Base-by-base conservation (phyloP, 2,888 invertebrate species). In the Embidobia sp. region DNA sequence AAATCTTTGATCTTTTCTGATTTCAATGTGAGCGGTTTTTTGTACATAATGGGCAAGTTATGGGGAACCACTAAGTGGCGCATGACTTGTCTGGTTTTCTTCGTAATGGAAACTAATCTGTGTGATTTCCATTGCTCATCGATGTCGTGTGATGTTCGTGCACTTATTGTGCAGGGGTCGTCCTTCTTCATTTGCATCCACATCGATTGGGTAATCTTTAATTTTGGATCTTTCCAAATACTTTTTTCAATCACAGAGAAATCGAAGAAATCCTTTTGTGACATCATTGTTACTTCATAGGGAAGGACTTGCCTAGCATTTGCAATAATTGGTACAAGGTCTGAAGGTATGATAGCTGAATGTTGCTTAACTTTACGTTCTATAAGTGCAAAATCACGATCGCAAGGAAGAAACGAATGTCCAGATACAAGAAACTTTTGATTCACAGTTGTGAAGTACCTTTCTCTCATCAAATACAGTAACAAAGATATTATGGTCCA, bases 1-100 rank as follows among this genome's bases (percentile, higher is more conserved):
- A 49, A 22, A 49, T 49, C 49, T 15, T 15, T 15, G 1, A 29
- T 27, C 16, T 31, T 49, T 31, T 49, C 49, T n/a, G 29, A 1
- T 27, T 49, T 49, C 16, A 49, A 18, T 15, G 4, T 4, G 5
- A 49, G 19, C 1, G 29, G 49, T 15, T 49, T 29, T 8, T 8
- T 16, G 15, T 49, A 49, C 31, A 33, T 16, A 1, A 31, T 4
- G 16, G 49, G 49, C n/a, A 29, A 10, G 7, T 5, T 6, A 26
- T 15, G 10, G 10, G 49, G 49, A 27, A 48, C 22, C 22, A 22
- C 22, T 6, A 22, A 6, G 6, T 22, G 22, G 3, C 22, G 22
- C 6, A 4, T 22, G 3, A 22, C 22, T 22, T 22, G 22, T 3
- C 22, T 6, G 6, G 22, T 22, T 22, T 22, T 22, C 13, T 5